These are phyloP conservation scores for Eupithecia insigniata DNA, from an alignment of 2,888 invertebrate genomes.

Conservation along the genomic window DNA sequence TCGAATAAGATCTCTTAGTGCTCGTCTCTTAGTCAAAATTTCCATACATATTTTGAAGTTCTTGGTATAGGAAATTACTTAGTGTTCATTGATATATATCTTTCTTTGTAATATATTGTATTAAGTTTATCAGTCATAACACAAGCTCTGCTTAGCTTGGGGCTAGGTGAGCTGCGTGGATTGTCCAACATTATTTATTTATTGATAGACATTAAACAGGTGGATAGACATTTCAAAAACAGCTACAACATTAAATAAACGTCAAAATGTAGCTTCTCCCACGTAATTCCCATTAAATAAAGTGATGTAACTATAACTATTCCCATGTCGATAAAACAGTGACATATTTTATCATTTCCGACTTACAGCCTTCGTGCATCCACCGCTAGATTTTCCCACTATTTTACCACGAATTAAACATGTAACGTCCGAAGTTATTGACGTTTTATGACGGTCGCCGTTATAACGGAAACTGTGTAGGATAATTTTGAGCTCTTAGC, in stretches of 20 bases:
- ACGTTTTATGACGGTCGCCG: conserved; percentile 13
- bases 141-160: no score
- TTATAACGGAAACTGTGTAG: conserved; percentile 7
- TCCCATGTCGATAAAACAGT: neutral
- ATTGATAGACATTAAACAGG: neutral
- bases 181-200: no score
- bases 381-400: neutral
- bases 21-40: no score
- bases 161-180: no score
- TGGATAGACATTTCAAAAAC: neutral
- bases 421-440: conserved; percentile 1
- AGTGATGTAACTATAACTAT: neutral
- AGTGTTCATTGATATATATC: no score
- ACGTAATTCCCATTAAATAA: neutral
- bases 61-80: neutral
- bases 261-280: neutral
- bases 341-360: conserved; percentile 1
- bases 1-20: no score
- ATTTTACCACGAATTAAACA: conserved; percentile 1
- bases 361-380: conserved; percentile 4
- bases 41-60: no score
- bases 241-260: neutral
- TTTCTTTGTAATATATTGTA: no score
- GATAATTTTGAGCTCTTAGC: conserved; percentile 26
- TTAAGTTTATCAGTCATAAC: no score